Percentiles rank a stretch among this genome's conserved stretches.
Evolutionary conservation across 1,140 invertebrate genomes (phyloP).

Genomic region (Vanessa tameamea): DNA sequence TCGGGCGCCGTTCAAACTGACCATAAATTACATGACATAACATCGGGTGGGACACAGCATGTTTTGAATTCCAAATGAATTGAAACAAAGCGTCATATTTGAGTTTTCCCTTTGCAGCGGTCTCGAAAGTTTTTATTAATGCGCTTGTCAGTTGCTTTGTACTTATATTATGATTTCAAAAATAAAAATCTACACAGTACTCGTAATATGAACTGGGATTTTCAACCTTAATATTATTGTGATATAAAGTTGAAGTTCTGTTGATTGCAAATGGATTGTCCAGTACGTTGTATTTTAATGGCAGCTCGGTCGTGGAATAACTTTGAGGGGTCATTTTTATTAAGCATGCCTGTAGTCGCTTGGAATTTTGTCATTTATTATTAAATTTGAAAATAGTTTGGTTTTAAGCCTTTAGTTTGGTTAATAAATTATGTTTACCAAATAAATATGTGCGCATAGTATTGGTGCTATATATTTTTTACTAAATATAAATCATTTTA

Average conservation of each 20-base stretch:
- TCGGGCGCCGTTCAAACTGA: conserved; percentile 35
- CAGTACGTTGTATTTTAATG: conserved; percentile 23
- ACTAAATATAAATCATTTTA: too few relatives aligned
- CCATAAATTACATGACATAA: conserved; percentile 39
- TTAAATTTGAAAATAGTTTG: background rate
- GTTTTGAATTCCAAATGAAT: conserved; percentile 49
- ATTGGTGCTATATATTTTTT: too few relatives aligned
- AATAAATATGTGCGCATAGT: too few relatives aligned
- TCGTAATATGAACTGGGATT: background rate
- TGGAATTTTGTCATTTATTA: background rate
- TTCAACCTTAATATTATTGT: background rate
- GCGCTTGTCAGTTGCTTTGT: conserved; percentile 38
- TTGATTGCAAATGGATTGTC: background rate
- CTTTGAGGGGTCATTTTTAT: conserved; percentile 26
- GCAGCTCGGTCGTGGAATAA: conserved; percentile 17
- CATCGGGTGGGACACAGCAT: conserved; percentile 36
- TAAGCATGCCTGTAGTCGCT: conserved; percentile 9
- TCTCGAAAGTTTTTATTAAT: conserved; percentile 51
- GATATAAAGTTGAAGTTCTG: conserved; percentile 10
- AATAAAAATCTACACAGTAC: conserved; percentile 22
- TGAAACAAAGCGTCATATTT: conserved; percentile 44
- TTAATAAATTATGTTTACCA: too few relatives aligned
- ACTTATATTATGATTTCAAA: conserved; percentile 31
- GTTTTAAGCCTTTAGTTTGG: background rate
- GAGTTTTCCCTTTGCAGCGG: conserved; percentile 38